These are phyloP conservation scores for Chloroceryle inda DNA, from an alignment of 2,797 vertebrate genomes.

Conservation along the genomic window DNA sequence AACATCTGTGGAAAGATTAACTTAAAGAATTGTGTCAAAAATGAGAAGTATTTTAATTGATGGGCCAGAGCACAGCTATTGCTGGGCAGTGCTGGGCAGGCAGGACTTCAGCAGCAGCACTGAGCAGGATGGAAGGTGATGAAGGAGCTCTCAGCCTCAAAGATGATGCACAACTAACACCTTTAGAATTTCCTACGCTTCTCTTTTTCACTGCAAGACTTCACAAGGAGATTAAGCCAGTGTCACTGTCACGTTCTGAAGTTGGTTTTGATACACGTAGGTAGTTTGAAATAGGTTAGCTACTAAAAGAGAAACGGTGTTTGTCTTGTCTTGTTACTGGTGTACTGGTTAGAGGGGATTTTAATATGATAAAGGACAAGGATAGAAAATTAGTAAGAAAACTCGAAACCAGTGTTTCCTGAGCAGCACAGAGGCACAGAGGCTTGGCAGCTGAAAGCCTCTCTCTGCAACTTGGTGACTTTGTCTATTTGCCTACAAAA, in stretches of 20 bases:
- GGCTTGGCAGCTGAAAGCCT: neutral
- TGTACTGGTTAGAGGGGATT: neutral
- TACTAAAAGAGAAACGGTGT: rapidly evolving
- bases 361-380: neutral
- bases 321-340: neutral
- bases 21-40: constrained; percentile 42
- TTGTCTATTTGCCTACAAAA: neutral
- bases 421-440: neutral
- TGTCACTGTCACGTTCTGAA: neutral
- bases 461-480: neutral
- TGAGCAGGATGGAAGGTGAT: neutral
- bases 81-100: neutral
- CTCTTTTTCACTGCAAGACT: neutral
- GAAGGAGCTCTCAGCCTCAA: neutral
- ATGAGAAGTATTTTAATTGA: constrained; percentile 55
- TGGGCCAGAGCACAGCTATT: neutral
- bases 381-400: neutral
- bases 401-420: neutral
- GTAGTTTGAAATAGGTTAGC: neutral
- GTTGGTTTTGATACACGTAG: rapidly evolving
- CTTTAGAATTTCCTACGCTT: neutral
- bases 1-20: constrained; percentile 26
- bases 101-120: neutral
- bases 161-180: neutral
- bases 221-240: neutral